Percentiles rank a stretch among this genome's conserved stretches.
phyloP scores from a whole-genome alignment of 2,113 vertebrate genomes.

The Pungitius pungitius region DNA sequence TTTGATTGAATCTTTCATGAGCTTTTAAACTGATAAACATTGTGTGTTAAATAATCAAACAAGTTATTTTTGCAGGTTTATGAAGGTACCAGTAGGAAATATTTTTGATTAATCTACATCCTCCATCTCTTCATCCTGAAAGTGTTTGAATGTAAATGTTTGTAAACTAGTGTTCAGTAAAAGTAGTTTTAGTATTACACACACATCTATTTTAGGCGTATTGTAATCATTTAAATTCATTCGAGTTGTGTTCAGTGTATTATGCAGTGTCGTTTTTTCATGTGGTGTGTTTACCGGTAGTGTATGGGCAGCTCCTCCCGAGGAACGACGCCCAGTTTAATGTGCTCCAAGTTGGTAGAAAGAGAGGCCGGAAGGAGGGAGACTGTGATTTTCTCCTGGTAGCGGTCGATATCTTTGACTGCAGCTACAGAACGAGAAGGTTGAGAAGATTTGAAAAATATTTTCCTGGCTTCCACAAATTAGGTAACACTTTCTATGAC shows the following conservation, averaged over 20 bases:
- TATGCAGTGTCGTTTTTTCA: background rate
- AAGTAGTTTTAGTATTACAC: background rate
- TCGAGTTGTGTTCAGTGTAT: background rate
- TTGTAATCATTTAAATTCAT: background rate
- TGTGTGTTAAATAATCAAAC: background rate
- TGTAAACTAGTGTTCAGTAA: background rate
- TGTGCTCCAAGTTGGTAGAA: conserved; percentile 79
- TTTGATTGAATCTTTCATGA: background rate
- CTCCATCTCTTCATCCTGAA: background rate
- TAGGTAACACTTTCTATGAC: background rate
- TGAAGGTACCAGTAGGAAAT: no score
- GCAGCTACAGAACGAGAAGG: conserved; percentile 78
- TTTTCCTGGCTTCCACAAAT: background rate
- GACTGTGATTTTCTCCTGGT: conserved; percentile 91
- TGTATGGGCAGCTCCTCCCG: conserved; percentile 91
- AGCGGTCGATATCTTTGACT: conserved; percentile 95
- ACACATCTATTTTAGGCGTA: background rate
- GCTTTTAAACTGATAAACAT: no score
- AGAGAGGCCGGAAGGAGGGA: conserved; percentile 88
- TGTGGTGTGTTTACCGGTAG: conserved; percentile 83
- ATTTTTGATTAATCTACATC: background rate
- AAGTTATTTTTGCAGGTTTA: background rate
- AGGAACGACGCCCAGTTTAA: conserved; percentile 91
- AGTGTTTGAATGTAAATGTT: background rate
- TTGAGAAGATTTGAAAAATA: background rate